Evolutionary conservation across 1,140 invertebrate species (phyloP).

Genomic region (Mycetomoellerius zeteki): DNA sequence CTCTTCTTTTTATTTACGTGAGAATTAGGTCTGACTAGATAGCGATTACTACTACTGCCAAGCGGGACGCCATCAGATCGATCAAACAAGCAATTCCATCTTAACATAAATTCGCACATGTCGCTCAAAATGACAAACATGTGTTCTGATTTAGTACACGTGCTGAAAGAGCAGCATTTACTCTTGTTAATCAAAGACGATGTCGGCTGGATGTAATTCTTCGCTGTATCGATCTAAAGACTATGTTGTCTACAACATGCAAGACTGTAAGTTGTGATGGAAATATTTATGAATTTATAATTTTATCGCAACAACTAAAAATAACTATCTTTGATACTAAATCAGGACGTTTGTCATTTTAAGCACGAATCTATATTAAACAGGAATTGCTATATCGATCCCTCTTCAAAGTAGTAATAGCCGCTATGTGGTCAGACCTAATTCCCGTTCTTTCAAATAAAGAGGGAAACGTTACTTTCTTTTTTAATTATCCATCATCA

Average conservation of each 20-base stretch:
- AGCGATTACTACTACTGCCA: neutral
- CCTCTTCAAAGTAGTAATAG: conserved; percentile 16
- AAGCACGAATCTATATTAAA: conserved; percentile 51
- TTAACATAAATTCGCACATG: conserved; percentile 53
- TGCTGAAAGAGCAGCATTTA: conserved; percentile 36
- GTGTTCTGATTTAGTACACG: conserved; percentile 30
- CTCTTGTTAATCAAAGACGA: conserved; percentile 46
- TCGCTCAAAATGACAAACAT: conserved; percentile 48
- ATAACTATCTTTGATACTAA: conserved; percentile 26
- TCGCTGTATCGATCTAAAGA: neutral
- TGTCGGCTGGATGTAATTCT: neutral
- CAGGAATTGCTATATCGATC: conserved; percentile 12
- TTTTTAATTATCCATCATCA: conserved; percentile 6
- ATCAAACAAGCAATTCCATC: conserved; percentile 37
- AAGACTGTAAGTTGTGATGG: neutral
- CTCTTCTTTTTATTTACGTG: neutral
- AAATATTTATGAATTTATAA: neutral
- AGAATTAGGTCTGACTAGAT: conserved; percentile 1
- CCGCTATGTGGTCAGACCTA: conserved; percentile 3
- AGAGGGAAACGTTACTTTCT: neutral
- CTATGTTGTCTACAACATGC: neutral
- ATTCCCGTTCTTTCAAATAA: conserved; percentile 9
- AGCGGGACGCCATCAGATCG: neutral
- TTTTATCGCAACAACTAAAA: neutral
- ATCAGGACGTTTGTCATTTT: conserved; percentile 15